Evolutionary conservation across 2,797 vertebrate genomes (phyloP), one percentile per base, ranked within the genome.

Genomic region (Tenualosa thibaudeaui): DNA sequence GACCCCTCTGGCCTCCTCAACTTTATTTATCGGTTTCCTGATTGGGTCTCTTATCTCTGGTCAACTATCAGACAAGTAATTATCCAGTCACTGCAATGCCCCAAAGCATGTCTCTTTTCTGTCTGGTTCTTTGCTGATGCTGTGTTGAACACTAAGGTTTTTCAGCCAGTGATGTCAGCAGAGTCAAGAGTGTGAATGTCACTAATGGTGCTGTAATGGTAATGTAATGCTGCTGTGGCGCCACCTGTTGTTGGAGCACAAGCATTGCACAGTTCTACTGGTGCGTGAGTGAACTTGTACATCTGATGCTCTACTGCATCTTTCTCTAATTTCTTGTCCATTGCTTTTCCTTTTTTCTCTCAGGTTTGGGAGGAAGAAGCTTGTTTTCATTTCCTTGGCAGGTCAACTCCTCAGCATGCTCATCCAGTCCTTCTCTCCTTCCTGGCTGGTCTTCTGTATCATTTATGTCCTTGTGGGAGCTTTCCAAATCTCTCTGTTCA

Each of bases 31-130:
- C 85, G 97, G 97, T 0, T 97, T 97, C 83, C 95, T 98, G 7
- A 15, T 96, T 0, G 97, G 98, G 6, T 98, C 97, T 53, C 95
- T 98, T 24, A 40, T 98, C 88, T 98, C 96, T 0, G 97, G 97
- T 46, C 97, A 98, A 88, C 94, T 99, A 46, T 98, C 97, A 8
- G 97, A 99, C 96, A 97, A 97, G 97, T 98, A 96, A 46, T 19
- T 78, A 43, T 43, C 7, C 7, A 17, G 31, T 75, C 15, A 43
- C 6, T n/a, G 13, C 1, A 4, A 13, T 37, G 2, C 26, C 65
- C 31, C 13, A 15, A 71, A 40, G 60, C 50, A 51, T 24, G 6
- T 37, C 26, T 37, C 3, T 78, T 9, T 43, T 46, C 71, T 43
- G 68, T 15, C 15, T 43, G 0, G 15, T 43, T 19, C 71, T 46